phyloP scores from a whole-genome alignment of 2,113 vertebrate genomes.

The Arizona elegans region DNA sequence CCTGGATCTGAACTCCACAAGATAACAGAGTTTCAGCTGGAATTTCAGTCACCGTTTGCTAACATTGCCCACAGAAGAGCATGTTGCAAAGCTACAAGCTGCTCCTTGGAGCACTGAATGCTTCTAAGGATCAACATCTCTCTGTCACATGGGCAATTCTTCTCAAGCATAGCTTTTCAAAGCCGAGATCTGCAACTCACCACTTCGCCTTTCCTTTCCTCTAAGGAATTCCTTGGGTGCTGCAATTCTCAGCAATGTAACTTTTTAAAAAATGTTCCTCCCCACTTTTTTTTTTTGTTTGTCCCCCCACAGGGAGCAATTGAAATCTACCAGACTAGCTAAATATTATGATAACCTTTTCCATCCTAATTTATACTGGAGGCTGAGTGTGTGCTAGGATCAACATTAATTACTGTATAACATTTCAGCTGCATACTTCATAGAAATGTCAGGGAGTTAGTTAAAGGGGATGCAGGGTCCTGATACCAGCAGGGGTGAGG shows the following conservation, averaged over 20 bases:
- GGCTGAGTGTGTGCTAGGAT: conserved; percentile 81
- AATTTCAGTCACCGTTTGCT: conserved; percentile 50
- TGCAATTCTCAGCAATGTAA: conserved; percentile 52
- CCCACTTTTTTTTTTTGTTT: conserved; percentile 56
- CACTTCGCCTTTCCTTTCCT: conserved; percentile 33
- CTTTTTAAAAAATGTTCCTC: conserved; percentile 65
- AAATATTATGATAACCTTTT: conserved; percentile 96
- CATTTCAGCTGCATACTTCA: conserved; percentile 82
- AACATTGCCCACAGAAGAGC: conserved; percentile 22
- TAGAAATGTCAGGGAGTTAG: conserved; percentile 80
- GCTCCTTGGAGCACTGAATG: background rate
- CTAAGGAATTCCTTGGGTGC: conserved; percentile 44
- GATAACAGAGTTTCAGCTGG: conserved; percentile 61
- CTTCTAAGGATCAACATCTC: conserved; percentile 31
- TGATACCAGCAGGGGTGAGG: conserved; percentile 61
- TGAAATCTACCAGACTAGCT: conserved; percentile 79
- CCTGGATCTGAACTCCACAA: conserved; percentile 78
- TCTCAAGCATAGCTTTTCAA: conserved; percentile 24
- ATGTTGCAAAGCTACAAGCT: background rate
- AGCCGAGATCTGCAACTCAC: conserved; percentile 30
- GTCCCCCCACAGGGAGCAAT: conserved; percentile 75
- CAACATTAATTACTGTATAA: conserved; percentile 89
- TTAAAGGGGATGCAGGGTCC: conserved; percentile 71
- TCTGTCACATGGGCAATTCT: conserved; percentile 18
- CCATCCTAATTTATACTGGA: conserved; percentile 87